Evolutionary conservation across 2,888 invertebrate genomes (phyloP).

Genomic region (Strigamia transsilvanica): DNA sequence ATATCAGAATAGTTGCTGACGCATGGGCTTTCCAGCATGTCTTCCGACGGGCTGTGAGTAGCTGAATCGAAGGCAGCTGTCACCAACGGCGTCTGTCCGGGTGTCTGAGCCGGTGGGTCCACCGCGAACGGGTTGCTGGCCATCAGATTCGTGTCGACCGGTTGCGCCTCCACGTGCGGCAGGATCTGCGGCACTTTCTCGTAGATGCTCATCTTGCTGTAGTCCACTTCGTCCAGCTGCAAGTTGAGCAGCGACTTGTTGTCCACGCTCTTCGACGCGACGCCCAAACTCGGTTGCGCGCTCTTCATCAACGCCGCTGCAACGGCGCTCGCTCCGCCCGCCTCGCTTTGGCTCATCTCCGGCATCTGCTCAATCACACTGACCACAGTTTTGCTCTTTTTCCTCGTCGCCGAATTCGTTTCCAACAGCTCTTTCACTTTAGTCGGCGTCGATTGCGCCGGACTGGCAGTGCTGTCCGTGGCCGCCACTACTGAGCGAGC

Average conservation of each 20-base stretch:
- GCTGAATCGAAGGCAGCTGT: constrained; percentile 67
- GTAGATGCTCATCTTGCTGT: not conserved
- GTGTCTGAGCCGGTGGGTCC: not conserved
- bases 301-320: too few species aligned
- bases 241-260: not conserved
- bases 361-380: too few species aligned
- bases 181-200: not conserved
- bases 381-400: too few species aligned
- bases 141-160: not conserved
- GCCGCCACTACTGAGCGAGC: not conserved
- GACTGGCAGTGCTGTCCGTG: not conserved
- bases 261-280: not conserved
- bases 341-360: too few species aligned
- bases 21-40: constrained; percentile 72
- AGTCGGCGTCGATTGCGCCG: not conserved
- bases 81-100: not conserved
- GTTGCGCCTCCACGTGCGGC: not conserved
- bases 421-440: too few species aligned
- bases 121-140: not conserved
- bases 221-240: not conserved
- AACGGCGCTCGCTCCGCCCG: too few species aligned
- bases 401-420: too few species aligned
- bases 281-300: too few species aligned
- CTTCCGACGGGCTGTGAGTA: constrained; percentile 79
- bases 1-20: constrained; percentile 70